Evolutionary conservation across 1,140 invertebrate genomes (phyloP).

Genomic region (Stratiolaelaps scimitus): DNA sequence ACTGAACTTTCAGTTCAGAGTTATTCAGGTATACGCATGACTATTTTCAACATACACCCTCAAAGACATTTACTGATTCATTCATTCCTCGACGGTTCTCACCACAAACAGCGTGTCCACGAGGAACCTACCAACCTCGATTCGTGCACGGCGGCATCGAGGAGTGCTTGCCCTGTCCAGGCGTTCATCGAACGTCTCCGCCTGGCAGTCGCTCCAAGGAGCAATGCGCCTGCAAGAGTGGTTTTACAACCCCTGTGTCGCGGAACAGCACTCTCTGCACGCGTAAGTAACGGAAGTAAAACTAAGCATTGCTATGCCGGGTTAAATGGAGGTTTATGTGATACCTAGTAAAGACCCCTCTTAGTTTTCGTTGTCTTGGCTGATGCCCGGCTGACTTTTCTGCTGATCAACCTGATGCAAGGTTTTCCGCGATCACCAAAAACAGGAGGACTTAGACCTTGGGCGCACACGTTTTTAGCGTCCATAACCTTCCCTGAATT

Average conservation of each 20-base stretch:
- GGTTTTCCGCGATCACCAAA: too few relatives aligned
- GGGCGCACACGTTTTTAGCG: too few relatives aligned
- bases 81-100: not conserved
- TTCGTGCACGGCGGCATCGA: slow-evolving; percentile 45
- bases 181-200: slow-evolving; percentile 50
- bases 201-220: slow-evolving; percentile 45
- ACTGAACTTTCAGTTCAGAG: not conserved
- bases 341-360: too few relatives aligned
- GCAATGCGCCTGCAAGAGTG: slow-evolving; percentile 51
- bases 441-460: too few relatives aligned
- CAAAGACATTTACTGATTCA: not conserved
- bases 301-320: too few relatives aligned
- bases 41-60: not conserved
- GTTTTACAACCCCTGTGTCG: slow-evolving; percentile 40
- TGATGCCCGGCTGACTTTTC: too few relatives aligned
- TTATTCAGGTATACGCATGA: not conserved
- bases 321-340: too few relatives aligned
- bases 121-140: slow-evolving; percentile 43
- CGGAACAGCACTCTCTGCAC: slow-evolving; percentile 9
- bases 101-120: slow-evolving; percentile 41
- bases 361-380: too few relatives aligned
- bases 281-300: too few relatives aligned
- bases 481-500: too few relatives aligned
- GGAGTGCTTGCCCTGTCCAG: slow-evolving; percentile 51
- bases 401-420: too few relatives aligned